Evolutionary conservation across 2,113 vertebrate species (phyloP).

Genomic region (Aviceda subcristata): DNA sequence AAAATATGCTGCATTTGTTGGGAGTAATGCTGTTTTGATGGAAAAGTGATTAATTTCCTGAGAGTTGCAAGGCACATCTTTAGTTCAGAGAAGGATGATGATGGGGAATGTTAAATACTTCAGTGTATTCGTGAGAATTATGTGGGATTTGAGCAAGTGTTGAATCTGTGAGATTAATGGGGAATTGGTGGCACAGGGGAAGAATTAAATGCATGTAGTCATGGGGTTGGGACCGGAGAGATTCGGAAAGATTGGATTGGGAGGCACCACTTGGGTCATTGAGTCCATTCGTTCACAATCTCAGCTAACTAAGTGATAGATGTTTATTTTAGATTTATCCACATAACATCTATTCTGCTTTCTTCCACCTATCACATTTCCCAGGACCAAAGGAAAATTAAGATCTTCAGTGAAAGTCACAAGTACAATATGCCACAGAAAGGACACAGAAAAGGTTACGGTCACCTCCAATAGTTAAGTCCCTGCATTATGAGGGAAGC

Average conservation of each 20-base stretch:
- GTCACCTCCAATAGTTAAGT: not conserved
- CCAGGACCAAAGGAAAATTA: not conserved
- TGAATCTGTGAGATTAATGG: slow-evolving; percentile 21
- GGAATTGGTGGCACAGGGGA: not conserved
- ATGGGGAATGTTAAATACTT: slow-evolving; percentile 3
- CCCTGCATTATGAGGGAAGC: not conserved
- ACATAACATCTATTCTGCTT: not conserved
- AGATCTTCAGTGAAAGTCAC: not conserved
- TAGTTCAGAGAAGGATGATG: not conserved
- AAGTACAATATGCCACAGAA: not conserved
- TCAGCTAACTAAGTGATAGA: not conserved
- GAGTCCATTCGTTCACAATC: not conserved
- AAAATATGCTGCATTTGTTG: not conserved
- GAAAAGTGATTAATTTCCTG: slow-evolving; percentile 27
- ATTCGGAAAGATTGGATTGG: not conserved
- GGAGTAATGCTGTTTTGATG: not conserved
- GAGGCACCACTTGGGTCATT: not conserved
- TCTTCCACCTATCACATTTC: not conserved
- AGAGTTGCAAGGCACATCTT: not conserved
- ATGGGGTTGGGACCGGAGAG: not conserved
- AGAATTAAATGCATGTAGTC: not conserved
- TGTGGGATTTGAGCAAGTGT: not conserved
- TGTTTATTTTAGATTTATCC: slow-evolving; percentile 8
- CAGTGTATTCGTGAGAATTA: not conserved
- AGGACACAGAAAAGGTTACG: not conserved